Evolutionary conservation across 2,797 vertebrate genomes (phyloP), one percentile per base, ranked within the genome.

Genomic region (Sebastes itinus): DNA sequence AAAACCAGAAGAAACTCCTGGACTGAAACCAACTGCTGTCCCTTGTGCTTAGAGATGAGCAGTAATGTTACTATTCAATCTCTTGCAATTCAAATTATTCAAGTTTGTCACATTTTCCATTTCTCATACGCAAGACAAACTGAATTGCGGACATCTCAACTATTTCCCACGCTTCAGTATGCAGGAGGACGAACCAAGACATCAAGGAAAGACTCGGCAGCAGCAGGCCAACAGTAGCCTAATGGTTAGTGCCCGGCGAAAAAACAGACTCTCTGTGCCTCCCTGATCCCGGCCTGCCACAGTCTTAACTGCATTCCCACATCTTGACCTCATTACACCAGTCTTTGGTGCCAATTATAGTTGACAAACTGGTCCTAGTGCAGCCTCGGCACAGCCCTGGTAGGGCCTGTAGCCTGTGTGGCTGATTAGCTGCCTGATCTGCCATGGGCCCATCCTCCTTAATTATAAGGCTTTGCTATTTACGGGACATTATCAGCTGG

Each of bases 271-370:
- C 72, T 62, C 52, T 72, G 75, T 75, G 81, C 76, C 72, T 49
- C 72, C 87, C 79, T 59, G 58, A 84, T 85, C 78, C 64, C 66
- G 25, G 85, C 61, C 75, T 86, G 84, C 78, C 83, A 78, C 72
- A 75, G 77, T 65, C 78, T 62, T 78, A 83, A 88, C 72, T 85
- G 59, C 74, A 64, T 69, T 68, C 80, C 76, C 87, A 88, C 93
- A 95, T 92, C 90, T 94, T 94, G 88, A 91, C 78, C 80, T 92
- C 88, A 91, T 95, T 94, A 94, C 56, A 55, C 58, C 46, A 66
- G 70, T 78, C 83, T 89, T 89, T 83, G 81, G 82, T 88, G 87
- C 85, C 88, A 89, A 88, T 93, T 94, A 93, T 69, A 76, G 86
- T 72, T 87, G 89, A 93, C 91, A 90, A 93, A 92, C 80, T 82